Conservation (phyloP, 1,140 invertebrate species). For the Nylanderia fulva region DNA sequence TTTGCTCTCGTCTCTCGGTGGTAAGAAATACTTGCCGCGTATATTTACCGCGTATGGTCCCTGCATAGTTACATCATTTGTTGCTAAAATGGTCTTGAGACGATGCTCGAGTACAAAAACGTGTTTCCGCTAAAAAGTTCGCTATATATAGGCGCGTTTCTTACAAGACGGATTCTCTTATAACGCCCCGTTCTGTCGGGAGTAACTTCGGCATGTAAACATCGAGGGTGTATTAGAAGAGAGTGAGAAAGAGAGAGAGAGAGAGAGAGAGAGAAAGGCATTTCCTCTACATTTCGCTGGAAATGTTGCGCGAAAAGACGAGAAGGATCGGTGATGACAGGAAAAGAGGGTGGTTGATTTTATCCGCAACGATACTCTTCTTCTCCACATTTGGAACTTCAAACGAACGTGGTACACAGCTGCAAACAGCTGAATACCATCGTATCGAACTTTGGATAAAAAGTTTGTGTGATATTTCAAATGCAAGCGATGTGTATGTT, state of each 20-base stretch:
- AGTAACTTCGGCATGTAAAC: constrained; percentile 43
- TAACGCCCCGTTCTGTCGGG: constrained; percentile 19
- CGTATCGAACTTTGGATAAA: constrained; percentile 24
- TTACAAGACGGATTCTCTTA: constrained; percentile 61
- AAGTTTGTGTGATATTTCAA: constrained; percentile 20
- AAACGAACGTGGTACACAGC: constrained; percentile 17
- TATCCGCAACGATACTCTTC: constrained; percentile 48
- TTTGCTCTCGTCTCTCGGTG: constrained; percentile 57
- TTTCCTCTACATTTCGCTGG: constrained; percentile 41
- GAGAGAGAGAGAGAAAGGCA: not conserved
- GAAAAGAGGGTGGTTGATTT: constrained; percentile 17
- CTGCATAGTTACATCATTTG: constrained; percentile 74
- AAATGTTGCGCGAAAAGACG: constrained; percentile 27
- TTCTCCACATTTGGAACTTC: not conserved
- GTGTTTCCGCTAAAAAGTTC: constrained; percentile 72
- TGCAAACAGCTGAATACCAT: not conserved
- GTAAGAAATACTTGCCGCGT: constrained; percentile 70
- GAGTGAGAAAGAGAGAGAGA: too few relatives aligned
- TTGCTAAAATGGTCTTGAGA: constrained; percentile 75
- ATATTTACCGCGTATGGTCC: constrained; percentile 74
- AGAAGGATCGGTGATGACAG: not conserved
- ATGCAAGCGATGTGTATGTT: constrained; percentile 3
- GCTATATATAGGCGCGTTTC: constrained; percentile 65
- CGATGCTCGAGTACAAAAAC: constrained; percentile 74
- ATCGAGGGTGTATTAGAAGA: constrained; percentile 41